These are phyloP conservation scores for Drosophila mauritiana DNA, from an alignment of 1,140 invertebrate genomes.

Conservation along the genomic window DNA sequence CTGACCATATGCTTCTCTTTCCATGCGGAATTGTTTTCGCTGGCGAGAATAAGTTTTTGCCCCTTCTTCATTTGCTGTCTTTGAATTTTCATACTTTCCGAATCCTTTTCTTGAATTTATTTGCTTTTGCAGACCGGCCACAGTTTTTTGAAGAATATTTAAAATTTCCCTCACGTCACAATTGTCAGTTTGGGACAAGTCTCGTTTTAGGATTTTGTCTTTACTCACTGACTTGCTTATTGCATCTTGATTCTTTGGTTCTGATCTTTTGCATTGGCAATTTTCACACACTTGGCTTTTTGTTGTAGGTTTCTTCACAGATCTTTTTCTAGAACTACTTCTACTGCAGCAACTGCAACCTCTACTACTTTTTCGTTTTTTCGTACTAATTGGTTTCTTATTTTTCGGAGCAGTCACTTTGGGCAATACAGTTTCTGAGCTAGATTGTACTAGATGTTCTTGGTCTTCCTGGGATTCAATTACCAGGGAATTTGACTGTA, in stretches of 20 bases:
- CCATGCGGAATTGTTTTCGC: no score
- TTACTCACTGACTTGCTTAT: background rate
- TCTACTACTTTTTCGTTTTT: background rate
- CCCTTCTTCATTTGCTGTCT: background rate
- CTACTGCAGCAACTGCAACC: background rate
- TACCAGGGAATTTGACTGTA: background rate
- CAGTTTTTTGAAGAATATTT: constrained; percentile 36
- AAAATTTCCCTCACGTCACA: constrained; percentile 41
- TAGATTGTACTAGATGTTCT: background rate
- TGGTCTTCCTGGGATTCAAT: background rate
- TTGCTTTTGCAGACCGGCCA: constrained; percentile 34
- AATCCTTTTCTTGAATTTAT: constrained; percentile 9
- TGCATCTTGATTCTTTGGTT: background rate
- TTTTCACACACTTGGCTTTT: background rate
- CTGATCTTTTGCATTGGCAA: background rate
- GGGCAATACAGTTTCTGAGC: background rate
- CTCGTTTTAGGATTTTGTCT: no score
- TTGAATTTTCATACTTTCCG: background rate
- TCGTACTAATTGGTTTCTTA: background rate
- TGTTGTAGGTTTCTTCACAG: background rate
- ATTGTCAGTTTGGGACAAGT: background rate
- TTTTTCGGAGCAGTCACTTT: background rate
- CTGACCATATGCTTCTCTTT: background rate
- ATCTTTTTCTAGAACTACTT: background rate
- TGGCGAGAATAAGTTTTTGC: background rate